A percentile compares a stretch with the other conserved stretches of the same genome.
Evolutionary conservation across 2,888 invertebrate species (phyloP).

Genomic region (Rapana venosa): DNA sequence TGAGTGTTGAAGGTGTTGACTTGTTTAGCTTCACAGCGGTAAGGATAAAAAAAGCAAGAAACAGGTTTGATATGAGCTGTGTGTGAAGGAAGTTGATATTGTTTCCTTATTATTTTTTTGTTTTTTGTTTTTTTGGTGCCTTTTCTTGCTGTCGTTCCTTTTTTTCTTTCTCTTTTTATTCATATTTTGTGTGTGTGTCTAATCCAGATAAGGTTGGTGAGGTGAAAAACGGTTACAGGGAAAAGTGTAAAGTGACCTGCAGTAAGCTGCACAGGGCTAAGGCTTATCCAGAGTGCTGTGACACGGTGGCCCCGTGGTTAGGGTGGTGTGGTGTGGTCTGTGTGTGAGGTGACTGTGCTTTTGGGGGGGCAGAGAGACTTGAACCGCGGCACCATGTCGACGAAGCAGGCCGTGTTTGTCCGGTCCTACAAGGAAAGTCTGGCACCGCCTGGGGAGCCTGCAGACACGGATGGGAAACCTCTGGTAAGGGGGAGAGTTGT

Average conservation of each 20-base stretch:
- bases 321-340: too few relatives aligned
- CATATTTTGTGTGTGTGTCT: not conserved
- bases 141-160: not conserved
- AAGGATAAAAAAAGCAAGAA: too few relatives aligned
- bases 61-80: too few relatives aligned
- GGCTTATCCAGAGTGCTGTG: too few relatives aligned
- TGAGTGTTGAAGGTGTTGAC: not conserved
- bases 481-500: not conserved
- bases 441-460: not conserved
- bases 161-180: not conserved
- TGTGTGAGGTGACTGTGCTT: not conserved
- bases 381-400: not conserved
- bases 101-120: too few relatives aligned
- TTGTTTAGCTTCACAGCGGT: not conserved
- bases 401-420: conserved; percentile 41
- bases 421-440: conserved; percentile 36
- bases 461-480: not conserved
- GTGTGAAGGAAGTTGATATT: too few relatives aligned
- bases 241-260: too few relatives aligned
- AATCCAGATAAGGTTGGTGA: too few relatives aligned
- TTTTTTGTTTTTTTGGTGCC: too few relatives aligned
- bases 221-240: too few relatives aligned
- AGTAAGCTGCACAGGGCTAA: too few relatives aligned
- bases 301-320: too few relatives aligned
- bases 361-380: not conserved